phyloP scores from a whole-genome alignment of 2,797 vertebrate species.

The Threskiornis aethiopicus region DNA sequence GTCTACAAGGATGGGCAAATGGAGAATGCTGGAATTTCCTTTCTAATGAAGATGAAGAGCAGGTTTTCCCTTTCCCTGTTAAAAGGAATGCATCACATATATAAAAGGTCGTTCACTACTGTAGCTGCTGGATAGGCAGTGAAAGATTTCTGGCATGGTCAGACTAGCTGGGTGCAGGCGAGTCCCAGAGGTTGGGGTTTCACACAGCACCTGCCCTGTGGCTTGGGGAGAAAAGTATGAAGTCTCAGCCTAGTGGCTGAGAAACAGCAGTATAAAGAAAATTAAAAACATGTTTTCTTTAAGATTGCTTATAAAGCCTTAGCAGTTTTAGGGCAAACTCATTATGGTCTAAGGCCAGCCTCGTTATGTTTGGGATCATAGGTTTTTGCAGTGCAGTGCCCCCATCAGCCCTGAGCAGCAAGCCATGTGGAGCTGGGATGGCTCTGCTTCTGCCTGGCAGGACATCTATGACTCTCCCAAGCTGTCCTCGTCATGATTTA shows the following conservation, averaged over 20 bases:
- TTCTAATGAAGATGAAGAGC: not conserved
- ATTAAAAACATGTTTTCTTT: not conserved
- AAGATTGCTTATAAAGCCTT: not conserved
- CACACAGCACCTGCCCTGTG: not conserved
- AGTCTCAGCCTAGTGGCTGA: not conserved
- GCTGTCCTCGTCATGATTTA: not conserved
- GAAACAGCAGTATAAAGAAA: not conserved
- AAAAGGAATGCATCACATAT: not conserved
- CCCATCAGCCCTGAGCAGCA: not conserved
- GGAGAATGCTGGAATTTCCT: not conserved
- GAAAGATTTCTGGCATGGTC: not conserved
- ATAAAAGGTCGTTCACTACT: not conserved
- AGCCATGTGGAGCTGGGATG: no score
- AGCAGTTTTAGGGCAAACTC: not conserved
- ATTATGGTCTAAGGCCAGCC: not conserved
- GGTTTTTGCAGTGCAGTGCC: not conserved
- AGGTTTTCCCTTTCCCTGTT: not conserved
- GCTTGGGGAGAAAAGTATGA: not conserved
- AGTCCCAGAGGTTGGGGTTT: not conserved
- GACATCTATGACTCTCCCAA: not conserved
- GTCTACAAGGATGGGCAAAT: not conserved
- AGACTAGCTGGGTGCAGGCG: not conserved
- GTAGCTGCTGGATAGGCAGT: not conserved
- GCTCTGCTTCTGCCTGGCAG: not conserved
- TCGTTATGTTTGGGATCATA: not conserved